Base-by-base conservation (phyloP, 2,888 invertebrate species). In the Theodoxus fluviatilis region DNA sequence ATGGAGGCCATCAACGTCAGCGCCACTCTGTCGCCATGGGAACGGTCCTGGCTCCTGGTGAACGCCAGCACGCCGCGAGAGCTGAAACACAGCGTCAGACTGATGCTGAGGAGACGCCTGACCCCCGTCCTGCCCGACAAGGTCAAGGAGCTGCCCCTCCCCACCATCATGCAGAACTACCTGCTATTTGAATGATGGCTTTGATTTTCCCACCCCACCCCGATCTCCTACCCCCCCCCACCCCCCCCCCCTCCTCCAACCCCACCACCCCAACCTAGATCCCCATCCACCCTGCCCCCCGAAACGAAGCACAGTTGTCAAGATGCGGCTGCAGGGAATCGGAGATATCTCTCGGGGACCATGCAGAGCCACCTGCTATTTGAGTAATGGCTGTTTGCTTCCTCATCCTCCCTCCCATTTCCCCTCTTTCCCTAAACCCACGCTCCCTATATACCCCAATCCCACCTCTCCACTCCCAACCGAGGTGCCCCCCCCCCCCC, bases 1-100 rank as follows among this genome's bases (percentile, higher is more conserved):
- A 89, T 92, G 0, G 92, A 93, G 81, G 93, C 93, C 91, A 94
- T 94, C 66, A 90, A 91, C 77, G 90, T 93, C 77, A 93, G 92
- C 81, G 91, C 90, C 68, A 89, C 90, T 1, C 85, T 94, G 0
- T 91, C 90, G 0, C 89, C 91, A 1, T 89, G 89, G 12, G 93
- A 93, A 84, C 92, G 92, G 82, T 88, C 90, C 43, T 83, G 89
- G 37, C 88, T 94, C 49, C 89, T 93, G 67, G 89, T 91, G 72
- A 37, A 75, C 28, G 79, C 76, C 0, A 72, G 61, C 4, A 72
- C 64, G n/a, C 82, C 83, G 0, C 52, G 76, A 4, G 73, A 76
- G 6, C 73, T 83, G 18, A 82, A 81, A 68, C 81, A 82, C 52
- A 66, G 76, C 3, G 70, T 74, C 1, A 75, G 83, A 18, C 59